A percentile compares a stretch with the other conserved stretches of the same genome.
These are phyloP conservation scores for Fistularia tabacaria DNA, from an alignment of 2,797 vertebrate genomes.

Conservation along the genomic window DNA sequence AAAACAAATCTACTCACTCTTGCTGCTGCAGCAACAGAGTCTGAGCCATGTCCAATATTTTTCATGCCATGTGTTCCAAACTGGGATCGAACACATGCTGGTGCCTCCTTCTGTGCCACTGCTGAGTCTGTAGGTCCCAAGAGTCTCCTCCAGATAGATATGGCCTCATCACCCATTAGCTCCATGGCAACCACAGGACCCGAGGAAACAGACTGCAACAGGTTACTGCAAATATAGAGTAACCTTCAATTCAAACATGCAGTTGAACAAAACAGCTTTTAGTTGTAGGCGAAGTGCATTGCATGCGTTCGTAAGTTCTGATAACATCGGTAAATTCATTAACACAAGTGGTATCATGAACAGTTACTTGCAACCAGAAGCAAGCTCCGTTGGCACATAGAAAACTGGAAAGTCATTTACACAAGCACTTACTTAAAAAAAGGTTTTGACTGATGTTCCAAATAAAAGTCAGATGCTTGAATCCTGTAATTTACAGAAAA, in stretches of 20 bases:
- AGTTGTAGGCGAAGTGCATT: neutral
- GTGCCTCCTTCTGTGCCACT: slow-evolving; percentile 74
- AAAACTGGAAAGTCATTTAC: slow-evolving; percentile 64
- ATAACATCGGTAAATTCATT: too few species aligned
- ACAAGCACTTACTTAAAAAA: slow-evolving; percentile 84
- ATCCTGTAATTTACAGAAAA: slow-evolving; percentile 73
- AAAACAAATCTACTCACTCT: slow-evolving; percentile 72
- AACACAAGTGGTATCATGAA: too few species aligned
- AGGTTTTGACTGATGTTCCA: slow-evolving; percentile 86
- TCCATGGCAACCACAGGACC: slow-evolving; percentile 90
- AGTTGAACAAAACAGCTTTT: slow-evolving; percentile 1
- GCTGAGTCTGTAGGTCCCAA: slow-evolving; percentile 81
- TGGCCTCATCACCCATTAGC: slow-evolving; percentile 87
- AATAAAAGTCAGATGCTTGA: slow-evolving; percentile 86
- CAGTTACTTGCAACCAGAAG: slow-evolving; percentile 25
- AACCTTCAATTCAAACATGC: neutral
- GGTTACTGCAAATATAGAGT: slow-evolving; percentile 73
- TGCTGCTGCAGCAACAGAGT: slow-evolving; percentile 85
- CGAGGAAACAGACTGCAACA: slow-evolving; percentile 85
- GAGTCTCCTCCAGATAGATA: slow-evolving; percentile 83
- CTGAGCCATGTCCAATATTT: slow-evolving; percentile 86
- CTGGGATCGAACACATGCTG: slow-evolving; percentile 75
- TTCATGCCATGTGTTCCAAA: slow-evolving; percentile 82
- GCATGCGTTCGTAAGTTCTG: neutral
- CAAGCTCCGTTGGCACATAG: neutral